Conservation (phyloP, 2,797 vertebrate species). For the Choloepus didactylus region DNA sequence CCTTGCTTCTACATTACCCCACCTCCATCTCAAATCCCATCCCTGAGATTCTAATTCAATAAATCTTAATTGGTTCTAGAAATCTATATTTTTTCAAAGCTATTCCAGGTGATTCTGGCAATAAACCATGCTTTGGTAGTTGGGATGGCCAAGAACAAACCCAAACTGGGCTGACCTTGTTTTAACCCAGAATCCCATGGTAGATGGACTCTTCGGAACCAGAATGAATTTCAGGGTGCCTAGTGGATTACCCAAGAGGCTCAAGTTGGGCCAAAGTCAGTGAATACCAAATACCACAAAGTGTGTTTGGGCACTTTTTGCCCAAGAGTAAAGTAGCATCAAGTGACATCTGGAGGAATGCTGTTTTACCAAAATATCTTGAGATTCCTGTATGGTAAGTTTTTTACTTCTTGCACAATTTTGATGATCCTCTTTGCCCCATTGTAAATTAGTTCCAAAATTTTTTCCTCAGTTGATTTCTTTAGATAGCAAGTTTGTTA, state of each 20-base stretch:
- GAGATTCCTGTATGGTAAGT: background rate
- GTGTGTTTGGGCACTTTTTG: background rate
- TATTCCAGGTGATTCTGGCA: background rate
- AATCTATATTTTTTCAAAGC: background rate
- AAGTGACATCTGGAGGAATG: background rate
- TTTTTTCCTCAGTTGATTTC: background rate
- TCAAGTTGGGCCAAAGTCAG: background rate
- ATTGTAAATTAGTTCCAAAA: background rate
- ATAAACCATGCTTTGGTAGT: background rate
- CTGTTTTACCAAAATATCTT: conserved; percentile 20
- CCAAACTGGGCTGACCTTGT: background rate
- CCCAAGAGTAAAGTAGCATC: background rate
- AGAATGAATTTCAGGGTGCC: background rate
- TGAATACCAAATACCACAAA: background rate
- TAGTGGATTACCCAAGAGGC: background rate
- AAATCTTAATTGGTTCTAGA: background rate
- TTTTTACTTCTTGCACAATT: conserved; percentile 11
- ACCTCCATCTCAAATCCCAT: background rate
- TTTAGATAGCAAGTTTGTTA: background rate
- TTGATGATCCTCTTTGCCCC: background rate
- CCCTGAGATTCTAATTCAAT: background rate
- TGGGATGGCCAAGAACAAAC: background rate
- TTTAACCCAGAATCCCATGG: background rate
- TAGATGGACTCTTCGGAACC: no score
- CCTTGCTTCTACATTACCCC: background rate